Conservation (phyloP, 2,797 vertebrate species). For the Forpus xanthops region DNA sequence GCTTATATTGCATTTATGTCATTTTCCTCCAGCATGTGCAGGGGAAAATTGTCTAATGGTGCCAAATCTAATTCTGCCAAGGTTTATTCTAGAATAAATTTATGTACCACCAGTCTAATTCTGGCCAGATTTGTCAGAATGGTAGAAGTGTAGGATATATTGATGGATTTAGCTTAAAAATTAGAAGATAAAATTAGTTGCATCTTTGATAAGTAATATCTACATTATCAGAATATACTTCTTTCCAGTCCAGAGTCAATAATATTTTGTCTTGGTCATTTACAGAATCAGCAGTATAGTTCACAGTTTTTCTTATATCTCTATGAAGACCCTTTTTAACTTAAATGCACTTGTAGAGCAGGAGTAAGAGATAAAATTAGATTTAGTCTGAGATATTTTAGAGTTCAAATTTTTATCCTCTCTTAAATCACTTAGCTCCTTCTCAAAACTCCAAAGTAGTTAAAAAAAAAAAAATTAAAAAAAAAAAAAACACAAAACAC, state of each 20-base stretch:
- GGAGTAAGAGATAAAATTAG: neutral
- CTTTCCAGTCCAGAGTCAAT: neutral
- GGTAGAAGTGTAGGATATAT: neutral
- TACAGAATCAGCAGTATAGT: neutral
- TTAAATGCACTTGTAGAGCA: neutral
- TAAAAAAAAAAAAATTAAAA: neutral
- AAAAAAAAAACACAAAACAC: neutral
- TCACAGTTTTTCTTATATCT: neutral
- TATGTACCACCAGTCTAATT: neutral
- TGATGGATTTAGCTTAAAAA: neutral
- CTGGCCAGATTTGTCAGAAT: neutral
- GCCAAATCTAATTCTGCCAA: neutral
- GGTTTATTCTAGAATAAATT: neutral
- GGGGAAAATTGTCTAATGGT: neutral
- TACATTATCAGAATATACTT: neutral
- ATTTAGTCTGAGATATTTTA: neutral
- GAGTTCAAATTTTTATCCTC: neutral
- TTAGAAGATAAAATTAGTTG: neutral
- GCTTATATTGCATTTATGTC: neutral
- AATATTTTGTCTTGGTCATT: neutral
- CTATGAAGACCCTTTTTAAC: neutral
- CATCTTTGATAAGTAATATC: neutral
- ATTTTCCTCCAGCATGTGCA: neutral
- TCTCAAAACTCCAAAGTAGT: neutral
- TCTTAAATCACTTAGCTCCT: neutral